A percentile compares a stretch with the other conserved stretches of the same genome.
Conservation (phyloP, 2,797 vertebrate genomes). For the Myotis vivesi region DNA sequence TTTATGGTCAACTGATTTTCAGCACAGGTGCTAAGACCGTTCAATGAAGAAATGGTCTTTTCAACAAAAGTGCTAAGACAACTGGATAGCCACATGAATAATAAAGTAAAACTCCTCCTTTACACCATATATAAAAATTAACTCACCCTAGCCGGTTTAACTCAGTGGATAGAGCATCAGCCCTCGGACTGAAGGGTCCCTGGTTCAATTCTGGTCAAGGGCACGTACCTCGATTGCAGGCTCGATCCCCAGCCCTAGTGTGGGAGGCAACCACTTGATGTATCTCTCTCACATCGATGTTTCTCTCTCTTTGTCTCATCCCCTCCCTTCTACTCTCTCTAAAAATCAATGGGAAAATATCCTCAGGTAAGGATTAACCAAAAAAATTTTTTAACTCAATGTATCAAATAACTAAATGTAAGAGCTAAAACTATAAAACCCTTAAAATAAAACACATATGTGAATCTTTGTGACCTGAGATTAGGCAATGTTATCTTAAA, state of each 20-base stretch:
- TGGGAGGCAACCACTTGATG: too few relatives aligned
- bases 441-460: neutral
- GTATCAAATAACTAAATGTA: neutral
- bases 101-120: neutral
- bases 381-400: neutral
- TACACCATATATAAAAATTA: neutral
- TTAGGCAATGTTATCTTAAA: neutral
- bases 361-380: too few relatives aligned
- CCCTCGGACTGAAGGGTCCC: too few relatives aligned
- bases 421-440: slow-evolving; percentile 7
- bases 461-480: neutral
- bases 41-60: neutral
- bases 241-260: too few relatives aligned
- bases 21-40: neutral
- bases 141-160: neutral
- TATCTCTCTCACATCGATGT: too few relatives aligned
- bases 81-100: neutral
- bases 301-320: too few relatives aligned
- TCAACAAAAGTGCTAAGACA: neutral
- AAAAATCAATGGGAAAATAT: too few relatives aligned
- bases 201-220: too few relatives aligned
- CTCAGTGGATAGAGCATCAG: too few relatives aligned
- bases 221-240: too few relatives aligned
- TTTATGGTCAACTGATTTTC: neutral
- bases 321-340: too few relatives aligned